Evolutionary conservation across 2,888 invertebrate genomes (phyloP), one percentile per base, ranked within the genome.

Genomic region (Latheticus oryzae): DNA sequence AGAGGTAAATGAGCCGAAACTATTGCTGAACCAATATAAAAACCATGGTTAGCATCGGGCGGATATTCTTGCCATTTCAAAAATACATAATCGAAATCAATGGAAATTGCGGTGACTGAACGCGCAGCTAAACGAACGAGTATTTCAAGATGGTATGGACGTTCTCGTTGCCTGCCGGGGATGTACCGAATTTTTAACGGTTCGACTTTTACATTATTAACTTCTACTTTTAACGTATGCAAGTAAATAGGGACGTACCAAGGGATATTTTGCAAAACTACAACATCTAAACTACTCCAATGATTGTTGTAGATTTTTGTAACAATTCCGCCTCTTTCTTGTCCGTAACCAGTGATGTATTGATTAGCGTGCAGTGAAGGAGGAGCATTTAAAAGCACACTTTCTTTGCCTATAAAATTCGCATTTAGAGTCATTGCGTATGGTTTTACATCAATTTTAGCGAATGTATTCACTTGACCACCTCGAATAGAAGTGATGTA

Each of bases 41-140:
- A 97, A 0, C 99, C 99, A 80, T 98, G 97, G 82, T 97, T 97
- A 0, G 99, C 97, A 85, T 99, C 99, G 0, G 99, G 99, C 7
- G 98, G 99, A 80, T 99, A 99, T 77, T 99, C 98, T 71, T 95
- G 92, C 95, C 98, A 97, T 80, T 97, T 97, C 2, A 97, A 83
- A 74, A 97, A 94, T n/a, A 94, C 90, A 79, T 93, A 93, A 77
- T 97, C 95, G 80, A 97, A 95, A 73, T 95, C 90, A 63, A 96
- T 86, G 4, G 89, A 89, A 42, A 97, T 84, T 61, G 89, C 87
- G 0, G 93, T 91, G 3, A 87, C 85, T 0, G 94, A 90, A 63
- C 86, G 85, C 0, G 94, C 84, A 4, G 96, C 94, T 54, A 97
- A 77, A 62, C 83, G 84, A 30, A 97, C 79, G 1, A 91, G 84